Evolutionary conservation across 2,888 invertebrate genomes (phyloP), one percentile per base, ranked within the genome.

Genomic region (Tryphoninae sp.): DNA sequence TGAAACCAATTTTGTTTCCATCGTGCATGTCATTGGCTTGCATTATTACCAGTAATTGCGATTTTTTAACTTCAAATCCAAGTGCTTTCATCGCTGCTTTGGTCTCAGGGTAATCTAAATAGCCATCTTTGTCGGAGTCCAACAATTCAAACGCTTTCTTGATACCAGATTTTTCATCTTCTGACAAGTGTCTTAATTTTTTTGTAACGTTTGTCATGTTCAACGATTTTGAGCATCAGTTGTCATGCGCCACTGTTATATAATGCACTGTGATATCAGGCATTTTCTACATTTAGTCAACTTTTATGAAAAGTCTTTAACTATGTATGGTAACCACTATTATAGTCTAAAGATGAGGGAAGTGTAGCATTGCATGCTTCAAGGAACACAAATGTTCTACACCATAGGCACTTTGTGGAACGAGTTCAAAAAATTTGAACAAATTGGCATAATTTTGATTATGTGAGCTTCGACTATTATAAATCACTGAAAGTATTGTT

Each of bases 101-200:
- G 72, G 84, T 83, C 82, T 89, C 89, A 62, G 88, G 67, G 80
- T 88, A 88, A 87, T 89, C 86, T 78, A 89, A 81, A 76, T 84
- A 87, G 72, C 87, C 87, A 78, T 89, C 88, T 23, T 78, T 83
- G 76, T 89, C 86, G 23, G 78, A 81, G 26, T 89, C 88, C 86
- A 89, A 86, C 45, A 85, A 82, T 26, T 79, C 72, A 80, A 89
- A 89, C 19, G 81, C 86, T 58, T 86, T 86, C 62, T 85, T 84
- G 53, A 89, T 84, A 33, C 69, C 79, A 40, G 64, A 79, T 72
- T 86, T 87, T 69, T 84, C 83, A 65, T 83, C 86, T 13, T 85
- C 85, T 8, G 81, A 82, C 45, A 87, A 62, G 22, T 77, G 69
- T 55, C 82, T 67, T 42, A 59, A 62, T 69, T 81, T 81, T 77